Evolutionary conservation across 2,797 vertebrate genomes (phyloP).

Genomic region (Catamblyrhynchus diadema): DNA sequence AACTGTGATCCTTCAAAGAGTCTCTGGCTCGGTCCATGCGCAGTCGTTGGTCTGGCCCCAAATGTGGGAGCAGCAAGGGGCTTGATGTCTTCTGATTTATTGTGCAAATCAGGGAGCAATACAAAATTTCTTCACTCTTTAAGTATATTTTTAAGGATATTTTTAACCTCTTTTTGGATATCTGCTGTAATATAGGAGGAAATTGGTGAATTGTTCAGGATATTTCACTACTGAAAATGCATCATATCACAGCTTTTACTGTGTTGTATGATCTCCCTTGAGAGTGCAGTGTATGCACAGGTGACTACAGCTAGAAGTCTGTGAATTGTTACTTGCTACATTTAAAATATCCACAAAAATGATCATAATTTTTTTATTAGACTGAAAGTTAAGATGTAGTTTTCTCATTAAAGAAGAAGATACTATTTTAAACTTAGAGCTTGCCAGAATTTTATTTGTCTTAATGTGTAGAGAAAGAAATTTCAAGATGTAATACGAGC

Average conservation of each 20-base stretch:
- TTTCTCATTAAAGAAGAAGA: neutral
- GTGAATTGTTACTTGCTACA: neutral
- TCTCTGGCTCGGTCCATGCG: constrained; percentile 48
- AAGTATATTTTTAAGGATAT: neutral
- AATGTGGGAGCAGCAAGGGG: neutral
- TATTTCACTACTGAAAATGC: neutral
- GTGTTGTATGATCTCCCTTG: neutral
- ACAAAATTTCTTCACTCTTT: neutral
- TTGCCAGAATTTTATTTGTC: neutral
- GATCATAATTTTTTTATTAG: neutral
- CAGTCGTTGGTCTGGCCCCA: constrained; percentile 54
- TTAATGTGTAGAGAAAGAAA: neutral
- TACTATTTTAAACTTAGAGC: neutral
- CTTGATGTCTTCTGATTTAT: neutral
- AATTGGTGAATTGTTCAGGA: neutral
- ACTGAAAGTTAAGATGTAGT: neutral
- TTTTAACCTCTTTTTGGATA: neutral
- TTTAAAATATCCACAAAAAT: constrained; percentile 18
- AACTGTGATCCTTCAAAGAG: constrained; percentile 21
- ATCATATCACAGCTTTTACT: neutral
- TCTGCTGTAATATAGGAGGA: neutral
- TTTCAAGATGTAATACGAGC: neutral
- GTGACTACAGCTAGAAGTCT: neutral
- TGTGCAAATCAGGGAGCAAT: neutral
- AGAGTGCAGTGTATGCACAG: neutral